phyloP scores from a whole-genome alignment of 1,140 invertebrate species.

The Sminthurinus signatus region DNA sequence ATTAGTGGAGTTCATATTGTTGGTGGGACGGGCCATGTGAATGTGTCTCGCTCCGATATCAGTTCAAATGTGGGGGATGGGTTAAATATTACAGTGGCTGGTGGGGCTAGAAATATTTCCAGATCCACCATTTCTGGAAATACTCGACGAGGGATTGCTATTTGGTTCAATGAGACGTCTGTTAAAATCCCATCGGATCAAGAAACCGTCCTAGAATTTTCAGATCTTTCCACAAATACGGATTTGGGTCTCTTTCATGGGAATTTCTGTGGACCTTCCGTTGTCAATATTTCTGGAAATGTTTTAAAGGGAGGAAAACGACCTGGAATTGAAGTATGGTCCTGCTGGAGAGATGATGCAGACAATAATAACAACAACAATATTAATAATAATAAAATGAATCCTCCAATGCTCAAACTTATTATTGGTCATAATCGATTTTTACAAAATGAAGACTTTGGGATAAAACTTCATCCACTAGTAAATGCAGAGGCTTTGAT shows the following conservation, averaged over 20 bases:
- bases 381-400: too few relatives aligned
- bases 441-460: conserved; percentile 65
- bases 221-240: conserved; percentile 72
- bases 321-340: conserved; percentile 67
- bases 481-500: conserved; percentile 71
- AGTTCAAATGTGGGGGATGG: conserved; percentile 87
- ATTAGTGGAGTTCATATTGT: conserved; percentile 79
- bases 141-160: conserved; percentile 70
- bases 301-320: conserved; percentile 67
- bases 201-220: conserved; percentile 79
- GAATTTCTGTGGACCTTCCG: conserved; percentile 51
- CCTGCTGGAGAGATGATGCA: conserved; percentile 77
- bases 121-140: conserved; percentile 71
- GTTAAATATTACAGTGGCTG: conserved; percentile 82
- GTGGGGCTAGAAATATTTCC: conserved; percentile 83
- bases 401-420: conserved; percentile 53
- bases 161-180: conserved; percentile 82
- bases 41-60: conserved; percentile 82
- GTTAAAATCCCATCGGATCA: conserved; percentile 72
- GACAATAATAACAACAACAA: too few relatives aligned
- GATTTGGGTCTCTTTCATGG: conserved; percentile 72
- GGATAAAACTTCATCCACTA: conserved; percentile 72
- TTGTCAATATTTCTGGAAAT: conserved; percentile 78
- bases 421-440: conserved; percentile 74
- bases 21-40: conserved; percentile 81